phyloP scores from a whole-genome alignment of 30 jellyfish, hydroid and myxozoan genomes.

The Aurelia aurita complex sp. Pacific region DNA sequence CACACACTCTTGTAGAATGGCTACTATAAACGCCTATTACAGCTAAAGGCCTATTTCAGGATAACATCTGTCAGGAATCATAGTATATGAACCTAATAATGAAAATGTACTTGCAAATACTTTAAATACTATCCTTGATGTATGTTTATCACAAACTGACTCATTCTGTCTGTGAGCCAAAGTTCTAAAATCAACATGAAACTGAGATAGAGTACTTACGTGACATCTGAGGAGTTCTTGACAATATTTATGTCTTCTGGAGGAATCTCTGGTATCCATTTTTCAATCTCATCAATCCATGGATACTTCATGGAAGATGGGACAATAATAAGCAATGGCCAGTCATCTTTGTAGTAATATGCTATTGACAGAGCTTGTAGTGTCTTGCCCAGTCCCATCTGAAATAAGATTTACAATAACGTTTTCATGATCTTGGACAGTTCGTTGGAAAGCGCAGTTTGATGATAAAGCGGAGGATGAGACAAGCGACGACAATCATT shows the following conservation, averaged over 20 bases:
- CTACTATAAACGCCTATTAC: too few species aligned
- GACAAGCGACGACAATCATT: too few species aligned
- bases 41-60: too few species aligned
- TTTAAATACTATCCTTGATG: not conserved
- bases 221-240: conserved; percentile 59
- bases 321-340: conserved; percentile 87
- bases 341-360: conserved; percentile 58
- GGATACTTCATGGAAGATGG: conserved; percentile 78
- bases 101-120: not conserved
- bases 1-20: too few species aligned
- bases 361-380: conserved; percentile 85
- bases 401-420: not conserved
- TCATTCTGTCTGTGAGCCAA: too few species aligned
- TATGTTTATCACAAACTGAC: not conserved
- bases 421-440: too few species aligned
- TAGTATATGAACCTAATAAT: too few species aligned
- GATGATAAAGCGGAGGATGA: too few species aligned
- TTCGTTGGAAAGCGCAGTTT: too few species aligned
- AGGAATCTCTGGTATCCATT: conserved; percentile 84
- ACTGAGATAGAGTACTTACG: conserved; percentile 23
- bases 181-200: not conserved
- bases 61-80: too few species aligned
- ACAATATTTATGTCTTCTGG: conserved; percentile 82
- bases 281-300: conserved; percentile 91
- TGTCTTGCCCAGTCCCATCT: conserved; percentile 96